phyloP scores from a whole-genome alignment of 1,140 invertebrate species.

The Macrobrachium nipponense region DNA sequence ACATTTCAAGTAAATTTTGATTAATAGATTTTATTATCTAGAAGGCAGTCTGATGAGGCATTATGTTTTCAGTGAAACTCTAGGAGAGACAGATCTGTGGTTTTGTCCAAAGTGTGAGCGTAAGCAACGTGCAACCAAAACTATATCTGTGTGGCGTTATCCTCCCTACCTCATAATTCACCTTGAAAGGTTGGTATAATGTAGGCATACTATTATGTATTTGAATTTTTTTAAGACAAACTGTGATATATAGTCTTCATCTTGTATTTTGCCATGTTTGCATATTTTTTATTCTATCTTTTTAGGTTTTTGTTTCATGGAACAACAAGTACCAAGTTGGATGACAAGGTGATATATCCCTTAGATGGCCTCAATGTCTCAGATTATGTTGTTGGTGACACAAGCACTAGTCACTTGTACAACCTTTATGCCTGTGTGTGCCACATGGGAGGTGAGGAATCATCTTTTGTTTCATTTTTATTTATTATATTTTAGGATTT shows the following conservation, averaged over 20 bases:
- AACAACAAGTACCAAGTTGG: constrained; percentile 77
- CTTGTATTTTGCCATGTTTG: neutral
- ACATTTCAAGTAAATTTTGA: too few relatives aligned
- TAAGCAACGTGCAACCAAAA: constrained; percentile 80
- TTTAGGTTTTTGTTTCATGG: constrained; percentile 80
- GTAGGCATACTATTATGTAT: neutral
- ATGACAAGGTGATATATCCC: constrained; percentile 78
- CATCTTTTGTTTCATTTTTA: neutral
- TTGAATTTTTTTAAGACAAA: neutral
- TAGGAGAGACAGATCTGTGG: constrained; percentile 81
- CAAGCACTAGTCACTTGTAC: constrained; percentile 68
- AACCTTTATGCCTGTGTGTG: constrained; percentile 80
- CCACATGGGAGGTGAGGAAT: constrained; percentile 75
- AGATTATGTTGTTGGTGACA: constrained; percentile 67
- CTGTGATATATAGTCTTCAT: neutral
- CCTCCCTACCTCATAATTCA: constrained; percentile 80
- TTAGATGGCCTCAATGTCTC: constrained; percentile 73
- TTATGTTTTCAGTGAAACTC: constrained; percentile 72
- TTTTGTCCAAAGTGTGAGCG: constrained; percentile 77
- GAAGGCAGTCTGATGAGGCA: neutral
- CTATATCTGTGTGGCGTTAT: constrained; percentile 78
- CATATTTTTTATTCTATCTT: constrained; percentile 58
- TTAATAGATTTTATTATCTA: too few relatives aligned
- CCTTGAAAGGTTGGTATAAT: constrained; percentile 74
- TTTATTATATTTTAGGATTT: neutral